Conservation (phyloP, 2,113 vertebrate genomes). For the Crypturellus undulatus region DNA sequence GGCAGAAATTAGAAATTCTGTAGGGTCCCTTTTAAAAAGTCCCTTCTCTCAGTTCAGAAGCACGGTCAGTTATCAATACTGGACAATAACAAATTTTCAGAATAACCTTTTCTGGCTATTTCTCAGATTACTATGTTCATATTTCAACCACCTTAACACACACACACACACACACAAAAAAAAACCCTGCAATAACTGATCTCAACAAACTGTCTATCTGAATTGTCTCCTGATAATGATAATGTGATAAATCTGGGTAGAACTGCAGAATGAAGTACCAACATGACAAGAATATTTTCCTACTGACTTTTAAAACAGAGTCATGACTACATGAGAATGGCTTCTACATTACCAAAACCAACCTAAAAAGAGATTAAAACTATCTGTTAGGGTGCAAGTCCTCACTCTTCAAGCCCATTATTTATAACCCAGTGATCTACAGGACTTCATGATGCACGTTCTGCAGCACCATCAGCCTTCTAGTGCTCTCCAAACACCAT, state of each 20-base stretch:
- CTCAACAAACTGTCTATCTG: fast-evolving
- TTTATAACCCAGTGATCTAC: background rate
- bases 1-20: background rate
- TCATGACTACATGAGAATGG: too few species aligned
- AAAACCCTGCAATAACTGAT: background rate
- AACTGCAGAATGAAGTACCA: background rate
- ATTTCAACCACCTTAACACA: background rate
- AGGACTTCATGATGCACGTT: background rate
- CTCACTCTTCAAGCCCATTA: background rate
- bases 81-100: background rate
- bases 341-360: background rate
- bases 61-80: fast-evolving
- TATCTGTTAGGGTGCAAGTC: background rate
- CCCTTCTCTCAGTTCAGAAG: background rate
- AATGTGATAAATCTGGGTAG: fast-evolving
- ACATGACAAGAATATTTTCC: background rate
- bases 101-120: background rate
- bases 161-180: too few species aligned
- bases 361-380: background rate
- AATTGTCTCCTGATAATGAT: background rate
- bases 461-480: background rate
- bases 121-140: background rate
- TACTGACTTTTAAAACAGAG: background rate
- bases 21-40: background rate
- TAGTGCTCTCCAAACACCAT: background rate